phyloP scores from a whole-genome alignment of 2,888 invertebrate species.

The Caenorhabditis macrosperma region DNA sequence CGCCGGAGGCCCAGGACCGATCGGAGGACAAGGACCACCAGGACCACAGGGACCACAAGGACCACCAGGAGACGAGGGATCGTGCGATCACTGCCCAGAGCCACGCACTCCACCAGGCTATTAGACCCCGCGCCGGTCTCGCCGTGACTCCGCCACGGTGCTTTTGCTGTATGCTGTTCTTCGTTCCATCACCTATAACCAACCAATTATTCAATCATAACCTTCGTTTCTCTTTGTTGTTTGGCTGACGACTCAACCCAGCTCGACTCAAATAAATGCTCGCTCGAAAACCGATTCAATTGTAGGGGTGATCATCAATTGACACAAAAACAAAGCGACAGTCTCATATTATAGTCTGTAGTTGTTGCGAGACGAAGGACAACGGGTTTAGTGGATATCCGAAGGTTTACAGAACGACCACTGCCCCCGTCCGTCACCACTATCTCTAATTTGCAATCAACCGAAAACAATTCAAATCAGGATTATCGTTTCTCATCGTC shows the following conservation, averaged over 20 bases:
- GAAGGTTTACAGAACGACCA: not conserved
- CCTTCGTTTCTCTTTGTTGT: slow-evolving; percentile 51
- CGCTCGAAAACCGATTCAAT: slow-evolving; percentile 31
- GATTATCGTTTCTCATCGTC: not conserved
- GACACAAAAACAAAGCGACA: slow-evolving; percentile 19
- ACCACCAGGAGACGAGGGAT: slow-evolving; percentile 78
- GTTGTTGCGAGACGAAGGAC: slow-evolving; percentile 5
- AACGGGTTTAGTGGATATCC: slow-evolving; percentile 8
- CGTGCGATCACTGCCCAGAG: slow-evolving; percentile 79
- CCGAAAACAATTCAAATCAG: not conserved
- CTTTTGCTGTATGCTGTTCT: slow-evolving; percentile 50
- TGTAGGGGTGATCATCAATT: not conserved
- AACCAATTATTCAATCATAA: slow-evolving; percentile 5
- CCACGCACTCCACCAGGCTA: slow-evolving; percentile 79
- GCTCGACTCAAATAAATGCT: slow-evolving; percentile 61
- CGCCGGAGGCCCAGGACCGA: slow-evolving; percentile 72
- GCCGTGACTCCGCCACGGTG: slow-evolving; percentile 42
- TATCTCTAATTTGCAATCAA: not conserved
- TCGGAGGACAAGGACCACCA: slow-evolving; percentile 73
- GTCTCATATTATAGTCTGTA: slow-evolving; percentile 19
- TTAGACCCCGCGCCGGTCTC: slow-evolving; percentile 61
- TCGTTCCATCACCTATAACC: slow-evolving; percentile 12
- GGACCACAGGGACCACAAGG: slow-evolving; percentile 76
- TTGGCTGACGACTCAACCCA: slow-evolving; percentile 65
- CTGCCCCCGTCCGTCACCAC: not conserved